Conservation (phyloP, 1,140 invertebrate species). For the Atta texana region DNA sequence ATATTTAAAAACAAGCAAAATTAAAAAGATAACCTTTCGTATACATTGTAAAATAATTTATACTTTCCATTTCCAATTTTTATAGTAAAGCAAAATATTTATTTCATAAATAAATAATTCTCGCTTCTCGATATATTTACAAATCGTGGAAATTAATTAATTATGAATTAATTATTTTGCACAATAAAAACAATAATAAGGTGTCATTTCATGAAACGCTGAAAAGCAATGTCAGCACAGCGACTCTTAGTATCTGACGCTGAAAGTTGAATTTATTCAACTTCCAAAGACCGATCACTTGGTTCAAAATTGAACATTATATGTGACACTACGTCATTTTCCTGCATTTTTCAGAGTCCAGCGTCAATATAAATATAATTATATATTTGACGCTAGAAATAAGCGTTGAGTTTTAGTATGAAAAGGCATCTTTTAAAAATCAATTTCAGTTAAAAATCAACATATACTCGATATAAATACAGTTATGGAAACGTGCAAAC, state of each 20-base stretch:
- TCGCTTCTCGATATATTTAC: background rate
- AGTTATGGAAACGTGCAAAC: background rate
- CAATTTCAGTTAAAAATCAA: background rate
- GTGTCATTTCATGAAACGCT: too few species aligned
- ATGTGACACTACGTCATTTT: too few species aligned
- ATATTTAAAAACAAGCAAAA: background rate
- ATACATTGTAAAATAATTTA: background rate
- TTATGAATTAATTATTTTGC: background rate
- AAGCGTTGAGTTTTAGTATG: too few species aligned
- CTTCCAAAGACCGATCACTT: too few species aligned
- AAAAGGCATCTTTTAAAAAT: background rate
- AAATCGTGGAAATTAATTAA: conserved; percentile 7
- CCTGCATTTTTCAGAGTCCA: too few species aligned
- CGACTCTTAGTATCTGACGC: too few species aligned
- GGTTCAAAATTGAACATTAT: too few species aligned
- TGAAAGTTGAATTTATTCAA: too few species aligned
- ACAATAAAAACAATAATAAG: background rate
- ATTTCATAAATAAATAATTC: background rate
- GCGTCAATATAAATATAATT: too few species aligned
- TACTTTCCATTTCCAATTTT: background rate
- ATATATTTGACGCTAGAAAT: too few species aligned
- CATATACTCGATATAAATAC: background rate
- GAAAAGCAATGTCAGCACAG: too few species aligned
- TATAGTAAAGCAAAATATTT: background rate
- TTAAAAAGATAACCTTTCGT: background rate